Percentiles rank a stretch among this genome's conserved stretches.
Conservation (phyloP, 1,140 invertebrate genomes). For the Drosophila carrolli region DNA sequence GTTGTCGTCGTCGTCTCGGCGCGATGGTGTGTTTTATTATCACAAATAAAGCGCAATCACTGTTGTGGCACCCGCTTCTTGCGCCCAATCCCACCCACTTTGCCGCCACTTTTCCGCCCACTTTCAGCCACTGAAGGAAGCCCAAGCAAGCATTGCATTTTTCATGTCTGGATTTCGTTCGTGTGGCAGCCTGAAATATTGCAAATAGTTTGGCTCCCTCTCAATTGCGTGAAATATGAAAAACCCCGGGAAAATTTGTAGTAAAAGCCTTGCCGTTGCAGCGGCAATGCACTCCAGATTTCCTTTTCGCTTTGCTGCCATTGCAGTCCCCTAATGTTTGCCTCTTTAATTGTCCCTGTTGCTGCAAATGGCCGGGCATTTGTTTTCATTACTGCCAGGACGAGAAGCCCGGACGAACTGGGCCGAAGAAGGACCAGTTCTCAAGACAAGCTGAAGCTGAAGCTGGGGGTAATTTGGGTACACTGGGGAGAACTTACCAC, state of each 20-base stretch:
- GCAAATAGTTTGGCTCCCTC: slow-evolving; percentile 82
- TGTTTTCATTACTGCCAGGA: slow-evolving; percentile 68
- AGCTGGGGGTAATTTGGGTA: slow-evolving; percentile 36
- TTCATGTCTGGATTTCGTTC: slow-evolving; percentile 70
- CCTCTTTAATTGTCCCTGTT: slow-evolving; percentile 40
- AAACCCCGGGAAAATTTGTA: slow-evolving; percentile 37
- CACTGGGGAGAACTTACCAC: slow-evolving; percentile 22
- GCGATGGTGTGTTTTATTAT: slow-evolving; percentile 84
- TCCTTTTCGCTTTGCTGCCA: slow-evolving; percentile 38
- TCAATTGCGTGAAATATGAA: slow-evolving; percentile 76
- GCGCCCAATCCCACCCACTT: slow-evolving; percentile 22
- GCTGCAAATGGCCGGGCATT: slow-evolving; percentile 50
- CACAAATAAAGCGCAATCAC: slow-evolving; percentile 84
- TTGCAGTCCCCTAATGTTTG: slow-evolving; percentile 30
- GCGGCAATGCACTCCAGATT: slow-evolving; percentile 49
- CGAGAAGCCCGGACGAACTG: neutral
- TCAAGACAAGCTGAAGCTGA: slow-evolving; percentile 7
- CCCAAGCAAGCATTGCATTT: slow-evolving; percentile 47
- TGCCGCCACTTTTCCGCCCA: neutral
- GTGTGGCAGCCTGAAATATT: slow-evolving; percentile 78
- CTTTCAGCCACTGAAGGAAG: slow-evolving; percentile 14
- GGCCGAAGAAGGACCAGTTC: slow-evolving; percentile 1
- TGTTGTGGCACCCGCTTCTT: slow-evolving; percentile 74
- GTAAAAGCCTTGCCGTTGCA: slow-evolving; percentile 12
- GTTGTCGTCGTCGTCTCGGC: slow-evolving; percentile 49